Percentiles rank a stretch among this genome's conserved stretches.
These are phyloP conservation scores for Trematomus loennbergii DNA, from an alignment of 2,113 vertebrate genomes.

Conservation along the genomic window DNA sequence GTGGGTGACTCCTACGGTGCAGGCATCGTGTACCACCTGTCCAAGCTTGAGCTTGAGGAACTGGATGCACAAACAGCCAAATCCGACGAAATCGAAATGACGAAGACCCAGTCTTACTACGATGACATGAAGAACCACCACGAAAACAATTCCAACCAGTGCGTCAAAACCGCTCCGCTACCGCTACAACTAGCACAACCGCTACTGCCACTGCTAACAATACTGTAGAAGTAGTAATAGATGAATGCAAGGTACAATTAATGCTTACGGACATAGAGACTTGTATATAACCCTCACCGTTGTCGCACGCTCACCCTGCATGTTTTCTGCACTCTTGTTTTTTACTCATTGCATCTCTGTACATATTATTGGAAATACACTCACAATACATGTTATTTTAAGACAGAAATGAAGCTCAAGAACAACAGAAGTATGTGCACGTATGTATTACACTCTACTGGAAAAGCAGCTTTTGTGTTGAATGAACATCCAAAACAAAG, in stretches of 20 bases:
- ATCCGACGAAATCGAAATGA: conserved; percentile 96
- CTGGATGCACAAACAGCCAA: conserved; percentile 90
- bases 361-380: conserved; percentile 50
- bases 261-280: conserved; percentile 94
- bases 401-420: conserved; percentile 43
- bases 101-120: conserved; percentile 94
- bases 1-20: conserved; percentile 98
- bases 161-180: conserved; percentile 88
- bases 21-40: conserved; percentile 97
- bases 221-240: conserved; percentile 95
- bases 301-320: conserved; percentile 83
- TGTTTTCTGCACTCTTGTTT: conserved; percentile 36
- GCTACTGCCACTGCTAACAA: conserved; percentile 89
- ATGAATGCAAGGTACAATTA: conserved; percentile 99
- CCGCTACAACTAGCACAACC: conserved; percentile 73
- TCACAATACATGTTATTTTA: conserved; percentile 28
- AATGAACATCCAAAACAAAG: conserved; percentile 7
- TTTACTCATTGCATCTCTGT: conserved; percentile 70
- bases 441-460: conserved; percentile 45
- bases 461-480: conserved; percentile 84
- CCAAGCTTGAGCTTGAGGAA: conserved; percentile 92
- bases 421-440: conserved; percentile 54
- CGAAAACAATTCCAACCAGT: conserved; percentile 98
- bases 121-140: conserved; percentile 98
- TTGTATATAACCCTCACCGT: conserved; percentile 86